These are phyloP conservation scores for Exephanes ischioxanthus DNA, from an alignment of 2,888 invertebrate species.

Conservation along the genomic window DNA sequence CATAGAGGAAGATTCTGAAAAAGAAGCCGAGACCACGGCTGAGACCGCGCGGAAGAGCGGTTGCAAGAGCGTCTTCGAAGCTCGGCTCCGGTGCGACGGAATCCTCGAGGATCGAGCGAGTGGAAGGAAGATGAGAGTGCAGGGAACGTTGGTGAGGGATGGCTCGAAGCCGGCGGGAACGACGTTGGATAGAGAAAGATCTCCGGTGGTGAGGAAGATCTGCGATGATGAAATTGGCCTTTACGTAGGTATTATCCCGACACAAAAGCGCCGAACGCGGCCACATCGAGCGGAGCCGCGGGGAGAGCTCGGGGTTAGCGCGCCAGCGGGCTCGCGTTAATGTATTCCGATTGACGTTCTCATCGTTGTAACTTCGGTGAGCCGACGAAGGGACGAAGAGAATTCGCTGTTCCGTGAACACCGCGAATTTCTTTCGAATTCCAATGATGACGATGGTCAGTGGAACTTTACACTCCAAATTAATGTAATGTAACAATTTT, in stretches of 20 bases:
- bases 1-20: slow-evolving; percentile 43
- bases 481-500: not conserved
- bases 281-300: slow-evolving; percentile 39
- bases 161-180: too few species aligned
- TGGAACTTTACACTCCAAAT: too few species aligned
- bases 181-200: slow-evolving; percentile 48
- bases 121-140: slow-evolving; percentile 29
- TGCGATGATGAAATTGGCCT: slow-evolving; percentile 66
- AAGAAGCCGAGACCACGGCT: slow-evolving; percentile 37
- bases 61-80: slow-evolving; percentile 10
- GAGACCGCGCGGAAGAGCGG: slow-evolving; percentile 36
- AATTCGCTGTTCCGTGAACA: too few species aligned
- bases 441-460: too few species aligned
- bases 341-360: slow-evolving; percentile 72
- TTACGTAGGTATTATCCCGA: slow-evolving; percentile 65
- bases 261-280: slow-evolving; percentile 67
- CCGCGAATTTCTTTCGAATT: too few species aligned
- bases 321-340: slow-evolving; percentile 63
- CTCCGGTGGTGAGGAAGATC: slow-evolving; percentile 55
- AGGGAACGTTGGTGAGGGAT: slow-evolving; percentile 67
- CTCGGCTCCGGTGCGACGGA: slow-evolving; percentile 17
- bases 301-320: slow-evolving; percentile 1
- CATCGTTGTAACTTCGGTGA: too few species aligned
- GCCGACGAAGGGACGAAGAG: too few species aligned
- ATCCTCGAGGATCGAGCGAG: slow-evolving; percentile 45